Base-by-base conservation (phyloP, 2,888 invertebrate species). In the Sicus ferrugineus region DNA sequence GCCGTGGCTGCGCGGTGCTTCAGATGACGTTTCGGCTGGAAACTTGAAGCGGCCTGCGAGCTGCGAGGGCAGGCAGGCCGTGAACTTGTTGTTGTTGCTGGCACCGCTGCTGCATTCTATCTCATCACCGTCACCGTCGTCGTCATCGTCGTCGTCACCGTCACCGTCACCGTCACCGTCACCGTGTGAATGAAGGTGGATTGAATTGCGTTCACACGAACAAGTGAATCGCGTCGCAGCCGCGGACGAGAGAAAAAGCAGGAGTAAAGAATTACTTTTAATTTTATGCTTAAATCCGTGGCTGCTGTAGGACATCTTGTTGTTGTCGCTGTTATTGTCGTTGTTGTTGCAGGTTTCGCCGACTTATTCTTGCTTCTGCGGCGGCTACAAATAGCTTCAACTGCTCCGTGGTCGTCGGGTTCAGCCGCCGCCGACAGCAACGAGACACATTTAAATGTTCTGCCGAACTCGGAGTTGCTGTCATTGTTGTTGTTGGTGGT, bases 381-480 rank as follows among this genome's bases (percentile, higher is more conserved):
- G 11, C 11, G 38, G 38, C 11, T 6, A 6, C 38, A 9, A 38
- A 38, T 34, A 7, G 34, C 11, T 34, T 7, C 23, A 21, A 23
- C 9, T 23, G 50, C 21, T 11, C 23, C 50, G 9, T 52, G 23
- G 21, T 19, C 23, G 19, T 3, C 23, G 46, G 23, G 21, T 52
- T 21, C 21, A 21, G 21, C 19, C 9, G 3, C 9, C 23, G 21
- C 23, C 56, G 28, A 14, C 59, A 31, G 73, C 75, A 79, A 80
- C 80, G 79, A 78, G 79, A 79, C 79, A 79, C 77, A 79, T 79
- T 79, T 79, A 76, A 79, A 79, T 79, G 77, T 9, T 75, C 77
- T 72, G 70, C 73, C 69, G 68, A 62, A 52, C 50, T 65, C 59
- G 52, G 16, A 31, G 11, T 59, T 65, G 54, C 19, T 56, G 34